These are phyloP conservation scores for Parasteatoda tepidariorum DNA, from an alignment of 1,140 invertebrate genomes.

Conservation along the genomic window DNA sequence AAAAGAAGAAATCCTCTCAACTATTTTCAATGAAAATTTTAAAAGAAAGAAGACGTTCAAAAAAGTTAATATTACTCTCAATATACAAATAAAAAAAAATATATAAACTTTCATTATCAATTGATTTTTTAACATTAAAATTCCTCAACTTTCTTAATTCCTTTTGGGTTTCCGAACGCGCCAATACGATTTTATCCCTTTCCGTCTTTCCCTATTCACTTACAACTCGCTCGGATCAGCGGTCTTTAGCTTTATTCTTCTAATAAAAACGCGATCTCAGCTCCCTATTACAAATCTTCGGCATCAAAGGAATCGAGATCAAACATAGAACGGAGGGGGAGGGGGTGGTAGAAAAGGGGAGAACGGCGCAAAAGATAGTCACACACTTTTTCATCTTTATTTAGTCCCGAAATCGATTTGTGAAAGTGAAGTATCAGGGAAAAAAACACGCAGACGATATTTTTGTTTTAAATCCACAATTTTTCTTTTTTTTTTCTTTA, in stretches of 20 bases:
- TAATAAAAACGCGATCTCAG: slow-evolving; percentile 46
- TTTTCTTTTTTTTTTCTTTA: neutral
- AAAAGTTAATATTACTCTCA: too few relatives aligned
- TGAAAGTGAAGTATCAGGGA: slow-evolving; percentile 42
- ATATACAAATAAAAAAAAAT: too few relatives aligned
- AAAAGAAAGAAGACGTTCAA: too few relatives aligned
- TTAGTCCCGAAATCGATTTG: slow-evolving; percentile 30
- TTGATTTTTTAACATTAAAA: too few relatives aligned
- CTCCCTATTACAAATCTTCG: slow-evolving; percentile 29
- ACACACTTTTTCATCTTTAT: slow-evolving; percentile 32
- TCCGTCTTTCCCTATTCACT: neutral
- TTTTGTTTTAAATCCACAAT: slow-evolving; percentile 37
- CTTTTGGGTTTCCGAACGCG: too few relatives aligned
- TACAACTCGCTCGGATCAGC: slow-evolving; percentile 12
- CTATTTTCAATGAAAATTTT: too few relatives aligned
- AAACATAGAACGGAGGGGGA: slow-evolving; percentile 5
- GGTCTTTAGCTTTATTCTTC: slow-evolving; percentile 14
- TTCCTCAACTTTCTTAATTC: too few relatives aligned
- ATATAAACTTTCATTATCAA: too few relatives aligned
- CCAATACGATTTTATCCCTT: too few relatives aligned
- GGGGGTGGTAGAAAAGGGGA: neutral
- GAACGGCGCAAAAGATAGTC: too few relatives aligned
- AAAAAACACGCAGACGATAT: neutral
- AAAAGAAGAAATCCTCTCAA: too few relatives aligned
- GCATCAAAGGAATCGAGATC: slow-evolving; percentile 47